Evolutionary conservation across 2,888 invertebrate genomes (phyloP), one percentile per base, ranked within the genome.

Genomic region (Tachina grossa): DNA sequence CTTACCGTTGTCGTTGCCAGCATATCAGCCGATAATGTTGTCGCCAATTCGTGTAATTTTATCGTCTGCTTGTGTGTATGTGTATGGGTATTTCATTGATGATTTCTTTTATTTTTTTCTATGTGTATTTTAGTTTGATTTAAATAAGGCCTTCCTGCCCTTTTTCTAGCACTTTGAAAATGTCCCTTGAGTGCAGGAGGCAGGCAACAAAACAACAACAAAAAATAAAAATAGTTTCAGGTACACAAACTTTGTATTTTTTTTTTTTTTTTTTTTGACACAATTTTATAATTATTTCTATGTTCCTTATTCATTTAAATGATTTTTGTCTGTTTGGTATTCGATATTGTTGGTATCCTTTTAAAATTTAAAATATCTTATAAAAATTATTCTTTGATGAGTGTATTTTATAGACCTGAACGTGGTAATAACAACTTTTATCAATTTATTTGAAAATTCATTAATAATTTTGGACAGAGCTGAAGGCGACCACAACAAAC

Each of bases 31-130:
- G 88, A 88, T 88, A 87, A 84, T 88, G 88, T 90, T 89, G 90
- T 91, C 91, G 90, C 91, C 90, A 90, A 90, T 89, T 90, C 82
- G 85, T 78, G 84, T 81, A 80, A 75, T 41, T 43, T 78, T 66
- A 71, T 75, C 77, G 84, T 78, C 81, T 84, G 78, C 65, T 51
- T 66, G 43, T 81, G 51, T 51, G 22, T 65, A 49, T 66, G 22
- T 39, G 16, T 53, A 31, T 31, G 2, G 31, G 51, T 14, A 8
- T 55, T 78, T 83, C 77, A 83, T 83, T 83, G 66, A 74, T 72
- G 65, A 83, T 74, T 83, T 77, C 5, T 61, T 61, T 47, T n/a
- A 22, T 39, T 31, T 11, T 41, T 16, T 9, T n/a, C 13, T 3
- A 8, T 65, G 53, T n/a, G 63, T 19, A 16, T 71, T 55, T 51